These are phyloP conservation scores for Caenorhabditis briggsae DNA, from an alignment of 1,140 invertebrate species.

Conservation along the genomic window DNA sequence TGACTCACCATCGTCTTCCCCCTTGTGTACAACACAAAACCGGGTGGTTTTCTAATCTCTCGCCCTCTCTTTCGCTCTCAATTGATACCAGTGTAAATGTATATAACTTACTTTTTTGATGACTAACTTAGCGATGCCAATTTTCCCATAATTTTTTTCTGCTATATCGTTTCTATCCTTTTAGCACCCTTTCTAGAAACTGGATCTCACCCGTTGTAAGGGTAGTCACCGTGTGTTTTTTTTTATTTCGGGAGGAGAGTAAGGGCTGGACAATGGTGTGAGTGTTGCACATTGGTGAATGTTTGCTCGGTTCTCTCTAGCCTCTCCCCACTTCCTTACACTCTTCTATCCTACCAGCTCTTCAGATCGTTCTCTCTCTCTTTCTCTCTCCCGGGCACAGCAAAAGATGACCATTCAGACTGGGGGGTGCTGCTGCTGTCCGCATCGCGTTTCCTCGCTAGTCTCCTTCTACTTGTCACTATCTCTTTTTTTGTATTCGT, in stretches of 20 bases:
- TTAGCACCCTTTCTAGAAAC: background rate
- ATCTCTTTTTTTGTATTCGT: conserved; percentile 8
- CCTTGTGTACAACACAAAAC: conserved; percentile 53
- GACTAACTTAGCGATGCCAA: background rate
- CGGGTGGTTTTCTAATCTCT: conserved; percentile 55
- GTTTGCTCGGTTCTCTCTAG: conserved; percentile 43
- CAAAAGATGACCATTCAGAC: conserved; percentile 42
- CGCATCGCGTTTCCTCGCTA: background rate
- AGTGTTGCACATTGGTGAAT: conserved; percentile 51
- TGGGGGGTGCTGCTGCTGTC: conserved; percentile 27
- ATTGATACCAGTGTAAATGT: conserved; percentile 34
- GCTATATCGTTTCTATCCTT: background rate
- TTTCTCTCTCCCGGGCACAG: background rate
- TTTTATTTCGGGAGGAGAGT: conserved; percentile 44
- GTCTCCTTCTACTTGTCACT: conserved; percentile 26
- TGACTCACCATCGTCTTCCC: conserved; percentile 22
- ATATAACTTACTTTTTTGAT: conserved; percentile 3
- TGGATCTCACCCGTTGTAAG: background rate
- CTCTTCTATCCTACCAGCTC: conserved; percentile 24
- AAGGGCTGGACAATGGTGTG: conserved; percentile 45
- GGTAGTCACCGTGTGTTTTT: background rate
- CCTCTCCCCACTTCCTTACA: background rate
- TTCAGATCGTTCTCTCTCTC: conserved; percentile 45
- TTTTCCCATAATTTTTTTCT: background rate
- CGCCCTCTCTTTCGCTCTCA: background rate